Percentiles rank a stretch among this genome's conserved stretches.
Evolutionary conservation across 1,140 invertebrate species (phyloP).

Genomic region (Nephila pilipes): DNA sequence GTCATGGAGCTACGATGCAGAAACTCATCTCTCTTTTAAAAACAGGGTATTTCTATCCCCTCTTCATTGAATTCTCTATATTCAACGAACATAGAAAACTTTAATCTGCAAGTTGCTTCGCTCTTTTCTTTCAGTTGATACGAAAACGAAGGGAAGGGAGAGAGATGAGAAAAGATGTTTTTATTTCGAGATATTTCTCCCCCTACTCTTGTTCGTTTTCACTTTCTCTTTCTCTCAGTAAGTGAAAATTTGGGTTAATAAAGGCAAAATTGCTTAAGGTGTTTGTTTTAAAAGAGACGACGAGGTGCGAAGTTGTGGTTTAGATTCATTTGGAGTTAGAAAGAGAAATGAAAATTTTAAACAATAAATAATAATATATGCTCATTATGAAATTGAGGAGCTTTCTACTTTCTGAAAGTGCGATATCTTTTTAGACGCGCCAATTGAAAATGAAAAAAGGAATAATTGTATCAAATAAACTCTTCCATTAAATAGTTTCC

Average conservation of each 20-base stretch:
- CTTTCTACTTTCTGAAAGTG: too few species aligned
- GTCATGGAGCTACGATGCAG: slow-evolving; percentile 48
- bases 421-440: too few species aligned
- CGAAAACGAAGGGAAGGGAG: background rate
- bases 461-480: too few species aligned
- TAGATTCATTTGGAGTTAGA: background rate
- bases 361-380: too few species aligned
- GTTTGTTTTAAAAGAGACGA: background rate
- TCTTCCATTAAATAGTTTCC: too few species aligned
- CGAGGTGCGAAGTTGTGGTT: background rate
- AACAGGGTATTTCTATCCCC: slow-evolving; percentile 37
- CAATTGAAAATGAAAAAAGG: too few species aligned
- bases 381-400: too few species aligned
- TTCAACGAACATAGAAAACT: slow-evolving; percentile 6
- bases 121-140: background rate
- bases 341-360: background rate
- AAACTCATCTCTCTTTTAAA: slow-evolving; percentile 71
- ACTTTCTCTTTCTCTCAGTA: background rate
- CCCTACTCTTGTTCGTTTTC: background rate
- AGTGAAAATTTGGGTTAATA: slow-evolving; percentile 13
- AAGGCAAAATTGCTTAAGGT: background rate
- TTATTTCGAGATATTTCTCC: background rate
- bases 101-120: background rate
- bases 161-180: slow-evolving; percentile 3
- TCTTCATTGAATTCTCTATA: slow-evolving; percentile 63